Conservation (phyloP, 2,888 invertebrate genomes). For the Carcina quercana region DNA sequence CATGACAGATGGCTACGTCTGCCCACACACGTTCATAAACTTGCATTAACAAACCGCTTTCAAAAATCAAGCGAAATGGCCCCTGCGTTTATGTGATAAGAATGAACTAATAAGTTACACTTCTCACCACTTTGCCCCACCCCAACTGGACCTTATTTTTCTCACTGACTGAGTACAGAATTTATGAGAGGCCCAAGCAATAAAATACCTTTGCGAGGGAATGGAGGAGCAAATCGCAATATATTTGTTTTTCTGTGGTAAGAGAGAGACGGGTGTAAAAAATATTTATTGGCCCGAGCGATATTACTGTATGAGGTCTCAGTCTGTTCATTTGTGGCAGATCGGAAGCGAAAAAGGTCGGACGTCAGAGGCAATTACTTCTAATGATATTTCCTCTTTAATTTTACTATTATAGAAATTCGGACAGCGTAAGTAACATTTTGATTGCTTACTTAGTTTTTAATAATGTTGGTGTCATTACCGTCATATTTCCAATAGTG, state of each 20-base stretch:
- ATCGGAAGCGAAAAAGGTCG: neutral
- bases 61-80: slow-evolving; percentile 28
- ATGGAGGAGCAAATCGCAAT: slow-evolving; percentile 73
- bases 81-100: slow-evolving; percentile 41
- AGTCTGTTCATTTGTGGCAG: slow-evolving; percentile 9
- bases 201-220: slow-evolving; percentile 72
- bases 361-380: too few relatives aligned
- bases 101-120: slow-evolving; percentile 58
- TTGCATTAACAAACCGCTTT: too few relatives aligned
- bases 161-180: slow-evolving; percentile 65
- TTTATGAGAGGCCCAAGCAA: slow-evolving; percentile 70
- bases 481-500: too few relatives aligned
- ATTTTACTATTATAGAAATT: too few relatives aligned
- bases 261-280: slow-evolving; percentile 53
- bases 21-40: too few relatives aligned
- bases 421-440: too few relatives aligned
- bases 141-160: slow-evolving; percentile 63
- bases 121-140: slow-evolving; percentile 58
- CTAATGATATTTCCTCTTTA: too few relatives aligned
- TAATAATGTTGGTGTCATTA: too few relatives aligned
- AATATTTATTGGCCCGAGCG: slow-evolving; percentile 45
- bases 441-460: too few relatives aligned
- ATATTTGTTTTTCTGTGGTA: slow-evolving; percentile 68
- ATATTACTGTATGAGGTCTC: slow-evolving; percentile 34
- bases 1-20: too few relatives aligned